Evolutionary conservation across 2,113 vertebrate species (phyloP).

Genomic region (Hepsetus odoe): DNA sequence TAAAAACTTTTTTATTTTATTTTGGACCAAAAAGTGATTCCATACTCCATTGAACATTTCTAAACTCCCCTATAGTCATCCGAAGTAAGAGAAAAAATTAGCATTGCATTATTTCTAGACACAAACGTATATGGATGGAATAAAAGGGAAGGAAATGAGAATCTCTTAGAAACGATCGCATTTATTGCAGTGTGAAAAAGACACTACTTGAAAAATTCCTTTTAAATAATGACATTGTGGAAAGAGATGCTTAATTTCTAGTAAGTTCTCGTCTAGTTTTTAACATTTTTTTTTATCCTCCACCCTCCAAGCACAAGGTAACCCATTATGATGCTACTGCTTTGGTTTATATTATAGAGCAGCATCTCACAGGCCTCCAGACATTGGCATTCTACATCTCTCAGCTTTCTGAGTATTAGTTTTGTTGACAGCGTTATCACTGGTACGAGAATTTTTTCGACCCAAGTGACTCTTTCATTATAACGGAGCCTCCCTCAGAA

Average conservation of each 20-base stretch:
- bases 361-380: not conserved
- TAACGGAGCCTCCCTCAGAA: not conserved
- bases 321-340: conserved; percentile 37
- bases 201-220: not conserved
- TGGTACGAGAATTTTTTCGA: not conserved
- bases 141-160: not conserved
- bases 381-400: conserved; percentile 12
- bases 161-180: not conserved
- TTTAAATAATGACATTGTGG: not conserved
- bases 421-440: conserved; percentile 16
- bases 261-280: not conserved
- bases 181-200: not conserved
- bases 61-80: too few species aligned
- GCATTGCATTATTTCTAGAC: not conserved
- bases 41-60: too few species aligned
- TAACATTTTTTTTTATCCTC: not conserved
- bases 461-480: not conserved
- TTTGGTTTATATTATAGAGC: not conserved
- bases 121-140: not conserved
- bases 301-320: conserved; percentile 16
- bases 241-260: not conserved
- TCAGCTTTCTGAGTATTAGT: conserved; percentile 6
- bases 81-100: not conserved
- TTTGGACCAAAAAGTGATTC: too few species aligned
- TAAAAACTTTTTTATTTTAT: too few species aligned